Percentiles rank a stretch among this genome's conserved stretches.
These are phyloP conservation scores for Chrysogorgia sp. DNA, from an alignment of 92 coral and sea anemone species.

Conservation along the genomic window DNA sequence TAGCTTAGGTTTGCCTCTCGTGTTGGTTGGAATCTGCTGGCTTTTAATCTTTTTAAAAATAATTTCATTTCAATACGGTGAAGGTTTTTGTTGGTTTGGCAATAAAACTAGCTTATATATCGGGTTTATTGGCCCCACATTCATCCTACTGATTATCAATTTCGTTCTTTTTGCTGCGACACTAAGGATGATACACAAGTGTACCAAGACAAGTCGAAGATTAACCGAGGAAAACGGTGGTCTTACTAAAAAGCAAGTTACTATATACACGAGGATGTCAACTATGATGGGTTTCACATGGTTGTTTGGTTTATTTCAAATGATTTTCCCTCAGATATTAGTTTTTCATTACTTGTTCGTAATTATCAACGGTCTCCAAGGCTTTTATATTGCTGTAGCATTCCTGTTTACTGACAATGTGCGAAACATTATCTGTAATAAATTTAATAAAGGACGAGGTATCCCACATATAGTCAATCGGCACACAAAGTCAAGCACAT, in stretches of 20 bases:
- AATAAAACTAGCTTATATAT: not conserved
- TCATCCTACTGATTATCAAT: not conserved
- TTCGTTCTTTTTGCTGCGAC: conserved; percentile 3
- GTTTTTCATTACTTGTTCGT: conserved; percentile 21
- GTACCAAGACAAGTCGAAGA: conserved; percentile 11
- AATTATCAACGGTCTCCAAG: conserved; percentile 23
- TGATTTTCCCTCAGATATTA: not conserved
- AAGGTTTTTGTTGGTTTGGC: conserved; percentile 25
- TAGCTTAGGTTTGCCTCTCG: not conserved
- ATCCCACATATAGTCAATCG: no score
- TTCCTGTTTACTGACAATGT: conserved; percentile 27
- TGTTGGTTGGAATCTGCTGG: not conserved
- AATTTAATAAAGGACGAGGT: no score
- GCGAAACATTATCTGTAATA: not conserved
- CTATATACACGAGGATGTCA: conserved; percentile 10
- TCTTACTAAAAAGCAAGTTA: conserved; percentile 8
- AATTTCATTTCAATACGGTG: not conserved
- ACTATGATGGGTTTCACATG: conserved; percentile 24
- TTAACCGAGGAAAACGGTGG: conserved; percentile 6
- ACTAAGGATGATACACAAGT: conserved; percentile 13
- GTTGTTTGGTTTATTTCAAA: conserved; percentile 13
- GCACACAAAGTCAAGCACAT: no score
- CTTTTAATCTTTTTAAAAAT: not conserved
- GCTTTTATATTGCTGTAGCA: conserved; percentile 19
- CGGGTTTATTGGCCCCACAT: conserved; percentile 3